These are phyloP conservation scores for Timandra comae DNA, from an alignment of 2,888 invertebrate genomes.

Conservation along the genomic window DNA sequence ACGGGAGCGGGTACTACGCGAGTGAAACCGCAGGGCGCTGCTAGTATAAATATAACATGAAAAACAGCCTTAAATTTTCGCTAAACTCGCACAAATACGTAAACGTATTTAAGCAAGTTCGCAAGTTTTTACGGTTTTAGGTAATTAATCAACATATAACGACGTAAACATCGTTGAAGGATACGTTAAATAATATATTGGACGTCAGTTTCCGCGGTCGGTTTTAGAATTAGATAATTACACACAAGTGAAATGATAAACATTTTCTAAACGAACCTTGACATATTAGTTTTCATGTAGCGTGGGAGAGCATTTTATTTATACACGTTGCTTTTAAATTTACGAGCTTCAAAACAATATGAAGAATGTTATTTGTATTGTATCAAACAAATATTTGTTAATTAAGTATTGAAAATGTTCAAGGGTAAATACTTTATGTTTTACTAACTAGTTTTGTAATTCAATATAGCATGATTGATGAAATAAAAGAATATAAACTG, in stretches of 20 bases:
- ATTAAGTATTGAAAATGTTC: no score
- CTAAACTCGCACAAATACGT: constrained; percentile 7
- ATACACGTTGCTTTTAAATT: constrained; percentile 25
- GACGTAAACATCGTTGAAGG: constrained; percentile 10
- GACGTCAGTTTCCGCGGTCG: constrained; percentile 32
- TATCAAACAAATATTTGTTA: no score
- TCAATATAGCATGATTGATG: no score
- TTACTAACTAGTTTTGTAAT: no score
- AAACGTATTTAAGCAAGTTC: constrained; percentile 17
- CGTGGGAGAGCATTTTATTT: constrained; percentile 52
- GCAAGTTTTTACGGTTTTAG: neutral
- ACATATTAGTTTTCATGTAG: constrained; percentile 51
- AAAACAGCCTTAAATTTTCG: no score
- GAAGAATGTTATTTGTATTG: neutral
- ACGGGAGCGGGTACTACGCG: no score
- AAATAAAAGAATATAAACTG: no score
- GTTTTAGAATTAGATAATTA: constrained; percentile 41
- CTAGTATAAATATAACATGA: no score
- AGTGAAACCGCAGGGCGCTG: no score
- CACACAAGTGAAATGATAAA: constrained; percentile 41
- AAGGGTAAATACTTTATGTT: no score
- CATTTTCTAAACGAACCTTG: constrained; percentile 54
- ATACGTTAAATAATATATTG: constrained; percentile 22
- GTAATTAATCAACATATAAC: constrained; percentile 7
- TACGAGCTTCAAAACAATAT: constrained; percentile 18